Percentiles rank a stretch among this genome's conserved stretches.
These are phyloP conservation scores for Dasypus novemcinctus DNA, from an alignment of 2,113 vertebrate species.

Conservation along the genomic window DNA sequence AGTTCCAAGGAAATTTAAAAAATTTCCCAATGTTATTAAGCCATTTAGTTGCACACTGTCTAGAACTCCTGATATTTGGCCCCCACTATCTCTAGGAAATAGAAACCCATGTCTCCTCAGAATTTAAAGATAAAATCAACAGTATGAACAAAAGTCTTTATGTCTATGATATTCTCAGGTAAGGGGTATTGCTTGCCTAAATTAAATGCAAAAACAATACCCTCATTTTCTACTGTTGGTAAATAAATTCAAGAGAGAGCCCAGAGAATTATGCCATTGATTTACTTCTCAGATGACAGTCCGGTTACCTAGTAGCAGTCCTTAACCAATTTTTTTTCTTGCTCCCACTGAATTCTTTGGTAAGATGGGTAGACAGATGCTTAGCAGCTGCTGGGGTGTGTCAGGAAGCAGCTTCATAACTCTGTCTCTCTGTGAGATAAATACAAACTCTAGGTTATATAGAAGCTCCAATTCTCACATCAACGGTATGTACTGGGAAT, in stretches of 20 bases:
- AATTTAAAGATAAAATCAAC: background rate
- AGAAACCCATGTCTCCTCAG: background rate
- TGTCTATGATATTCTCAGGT: background rate
- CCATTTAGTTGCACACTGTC: background rate
- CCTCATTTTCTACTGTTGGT: background rate
- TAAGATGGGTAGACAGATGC: constrained; percentile 51
- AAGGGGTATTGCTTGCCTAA: background rate
- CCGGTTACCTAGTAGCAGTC: background rate
- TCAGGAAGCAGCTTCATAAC: constrained; percentile 67
- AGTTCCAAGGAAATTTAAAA: background rate
- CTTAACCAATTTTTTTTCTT: background rate
- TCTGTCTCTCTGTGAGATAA: constrained; percentile 63
- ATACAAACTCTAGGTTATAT: constrained; percentile 36
- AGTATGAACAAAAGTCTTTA: background rate
- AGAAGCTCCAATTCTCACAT: constrained; percentile 21
- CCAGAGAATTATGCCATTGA: background rate
- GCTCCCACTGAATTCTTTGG: background rate
- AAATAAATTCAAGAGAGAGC: background rate
- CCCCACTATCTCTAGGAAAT: background rate
- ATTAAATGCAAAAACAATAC: background rate
- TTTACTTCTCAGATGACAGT: background rate
- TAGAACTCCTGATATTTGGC: background rate
- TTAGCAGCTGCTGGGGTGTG: constrained; percentile 64
- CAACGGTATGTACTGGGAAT: constrained; percentile 45
- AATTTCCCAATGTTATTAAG: background rate